Base-by-base conservation (phyloP, 2,888 invertebrate species). In the Limnephilus lunatus region DNA sequence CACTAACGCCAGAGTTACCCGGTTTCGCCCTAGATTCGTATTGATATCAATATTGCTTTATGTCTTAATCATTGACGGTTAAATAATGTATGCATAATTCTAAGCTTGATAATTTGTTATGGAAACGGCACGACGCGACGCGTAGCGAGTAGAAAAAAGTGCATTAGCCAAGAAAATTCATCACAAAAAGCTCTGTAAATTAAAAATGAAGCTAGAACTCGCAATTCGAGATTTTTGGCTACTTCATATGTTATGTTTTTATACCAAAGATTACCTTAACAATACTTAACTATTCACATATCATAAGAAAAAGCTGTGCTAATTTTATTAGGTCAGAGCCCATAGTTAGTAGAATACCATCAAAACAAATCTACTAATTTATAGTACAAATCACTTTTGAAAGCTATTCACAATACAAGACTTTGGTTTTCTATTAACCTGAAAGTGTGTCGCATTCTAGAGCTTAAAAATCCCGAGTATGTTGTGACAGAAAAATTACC, bases 401-500 rank as follows among this genome's bases (percentile, higher is more conserved):
- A 82, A 82, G 86, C 25, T 86, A 15, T 86, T 30, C 25, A 15
- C 30, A 53, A 44, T 48, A 86, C 9, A 86, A 53, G 86, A 86
- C 86, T 25, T 30, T 3, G 48, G 30, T 35, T 30, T n/a, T n/a
- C 86, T 44, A 30, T 86, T 44, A 86, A 86, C 30, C 48, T 31
- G 30, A 86, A 86, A 86, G 31, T 25, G 48, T 15, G 44, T 32
- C 15, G 32, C 19, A 82, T 82, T 31, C 68, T 68, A 9, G 68
- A 82, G 82, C 82, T 82, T 82, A 14, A 82, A 31, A 32, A 82
- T 32, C 30, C 19, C 82, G 32, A 82, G 19, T 32, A 3, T 82
- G 19, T 82, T 82, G 82, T 82, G 82, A 82, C 32, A 82, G 82
- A 32, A 32, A 32, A 32, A 82, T 82, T 82, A 82, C 31, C 82